These are phyloP conservation scores for Montipora capitata DNA, from an alignment of 92 coral and sea anemone species.

Conservation along the genomic window DNA sequence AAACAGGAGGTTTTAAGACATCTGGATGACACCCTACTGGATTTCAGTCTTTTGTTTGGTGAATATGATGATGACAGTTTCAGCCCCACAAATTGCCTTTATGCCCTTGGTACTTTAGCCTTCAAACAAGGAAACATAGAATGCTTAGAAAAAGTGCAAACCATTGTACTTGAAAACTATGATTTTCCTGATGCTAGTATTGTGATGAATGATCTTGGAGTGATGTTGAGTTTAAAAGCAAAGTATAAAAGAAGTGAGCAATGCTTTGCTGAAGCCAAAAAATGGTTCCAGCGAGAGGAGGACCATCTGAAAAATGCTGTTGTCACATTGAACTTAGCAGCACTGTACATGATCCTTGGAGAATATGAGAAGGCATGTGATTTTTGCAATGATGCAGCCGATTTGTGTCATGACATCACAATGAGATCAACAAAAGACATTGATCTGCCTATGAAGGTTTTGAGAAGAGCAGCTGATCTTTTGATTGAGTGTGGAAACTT, in stretches of 20 bases:
- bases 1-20: not conserved
- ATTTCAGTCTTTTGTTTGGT: not conserved
- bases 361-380: not conserved
- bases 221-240: not conserved
- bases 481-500: conserved; percentile 3
- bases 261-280: conserved; percentile 5
- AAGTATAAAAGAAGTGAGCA: not conserved
- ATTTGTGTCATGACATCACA: conserved; percentile 12
- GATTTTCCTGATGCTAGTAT: not conserved
- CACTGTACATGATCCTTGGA: not conserved
- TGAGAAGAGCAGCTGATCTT: conserved; percentile 10
- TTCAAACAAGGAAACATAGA: not conserved
- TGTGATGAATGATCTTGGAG: conserved; percentile 32
- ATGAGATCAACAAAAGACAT: not conserved
- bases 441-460: not conserved
- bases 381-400: conserved; percentile 6
- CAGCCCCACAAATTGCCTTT: not conserved
- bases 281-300: not conserved
- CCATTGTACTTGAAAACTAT: not conserved
- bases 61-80: not conserved
- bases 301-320: conserved; percentile 2
- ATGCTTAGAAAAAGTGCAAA: conserved; percentile 7
- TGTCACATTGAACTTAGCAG: conserved; percentile 21
- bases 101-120: not conserved
- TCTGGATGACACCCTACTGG: not conserved